A percentile compares a stretch with the other conserved stretches of the same genome.
These are phyloP conservation scores for Drosophila conformis DNA, from an alignment of 2,888 invertebrate genomes.

Conservation along the genomic window DNA sequence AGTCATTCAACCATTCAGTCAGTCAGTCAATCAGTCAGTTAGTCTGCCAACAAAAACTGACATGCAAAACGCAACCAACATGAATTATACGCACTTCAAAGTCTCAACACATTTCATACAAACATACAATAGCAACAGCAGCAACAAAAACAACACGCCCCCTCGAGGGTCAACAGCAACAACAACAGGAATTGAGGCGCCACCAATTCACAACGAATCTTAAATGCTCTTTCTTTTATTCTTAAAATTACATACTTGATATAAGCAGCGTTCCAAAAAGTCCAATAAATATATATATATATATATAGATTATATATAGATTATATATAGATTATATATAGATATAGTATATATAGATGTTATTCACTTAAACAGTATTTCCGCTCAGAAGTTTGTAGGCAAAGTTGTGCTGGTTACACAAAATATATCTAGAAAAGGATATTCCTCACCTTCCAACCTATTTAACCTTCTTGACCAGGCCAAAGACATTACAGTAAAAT, in stretches of 20 bases:
- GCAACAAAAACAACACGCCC: constrained; percentile 12
- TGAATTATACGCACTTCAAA: constrained; percentile 78
- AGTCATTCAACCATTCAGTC: constrained; percentile 30
- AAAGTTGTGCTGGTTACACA: neutral
- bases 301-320: no score
- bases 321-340: no score
- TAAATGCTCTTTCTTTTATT: constrained; percentile 45
- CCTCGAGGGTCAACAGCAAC: constrained; percentile 22
- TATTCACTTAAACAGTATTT: neutral
- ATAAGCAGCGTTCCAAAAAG: no score
- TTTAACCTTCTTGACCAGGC: neutral
- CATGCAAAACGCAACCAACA: constrained; percentile 57
- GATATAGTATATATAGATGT: no score
- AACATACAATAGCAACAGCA: constrained; percentile 28
- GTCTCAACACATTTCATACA: constrained; percentile 66
- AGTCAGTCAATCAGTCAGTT: constrained; percentile 28
- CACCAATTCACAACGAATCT: constrained; percentile 42
- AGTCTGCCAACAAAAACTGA: constrained; percentile 24
- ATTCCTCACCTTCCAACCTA: neutral
- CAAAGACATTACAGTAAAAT: constrained; percentile 1
- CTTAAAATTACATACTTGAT: neutral
- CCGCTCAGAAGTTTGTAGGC: neutral
- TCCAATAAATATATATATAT: no score
- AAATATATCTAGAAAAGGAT: neutral
- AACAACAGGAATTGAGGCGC: constrained; percentile 27